A percentile compares a stretch with the other conserved stretches of the same genome.
Evolutionary conservation across 2,797 vertebrate genomes (phyloP).

Genomic region (Pogonophryne albipinna): DNA sequence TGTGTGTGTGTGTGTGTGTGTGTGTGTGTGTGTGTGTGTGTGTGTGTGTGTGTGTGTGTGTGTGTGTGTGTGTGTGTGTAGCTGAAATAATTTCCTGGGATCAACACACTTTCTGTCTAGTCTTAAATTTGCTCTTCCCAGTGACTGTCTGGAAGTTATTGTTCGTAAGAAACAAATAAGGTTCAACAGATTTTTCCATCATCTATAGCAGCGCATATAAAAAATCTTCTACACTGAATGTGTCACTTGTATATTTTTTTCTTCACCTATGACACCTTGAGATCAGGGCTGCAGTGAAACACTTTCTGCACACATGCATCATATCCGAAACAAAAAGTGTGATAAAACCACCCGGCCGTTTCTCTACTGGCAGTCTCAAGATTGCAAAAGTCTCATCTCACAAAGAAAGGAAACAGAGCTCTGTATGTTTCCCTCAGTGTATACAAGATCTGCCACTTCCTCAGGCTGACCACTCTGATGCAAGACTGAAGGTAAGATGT

Average conservation of each 20-base stretch:
- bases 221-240: conserved; percentile 27
- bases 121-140: background rate
- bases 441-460: conserved; percentile 52
- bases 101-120: conserved; percentile 5
- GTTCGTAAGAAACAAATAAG: too few relatives aligned
- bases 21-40: too few relatives aligned
- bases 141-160: too few relatives aligned
- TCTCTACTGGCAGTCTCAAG: background rate
- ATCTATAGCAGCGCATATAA: conserved; percentile 33
- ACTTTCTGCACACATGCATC: background rate
- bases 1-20: too few relatives aligned
- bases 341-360: background rate
- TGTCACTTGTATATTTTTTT: conserved; percentile 31
- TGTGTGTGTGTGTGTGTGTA: background rate
- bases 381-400: conserved; percentile 21
- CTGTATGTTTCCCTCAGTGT: background rate
- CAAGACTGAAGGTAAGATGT: conserved; percentile 49
- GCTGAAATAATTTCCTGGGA: conserved; percentile 13
- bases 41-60: conserved; percentile 1
- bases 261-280: background rate
- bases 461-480: conserved; percentile 45
- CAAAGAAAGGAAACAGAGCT: conserved; percentile 57
- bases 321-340: background rate
- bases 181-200: conserved; percentile 9
- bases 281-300: background rate